phyloP scores from a whole-genome alignment of 2,797 vertebrate genomes.

The Cyprinella venusta region DNA sequence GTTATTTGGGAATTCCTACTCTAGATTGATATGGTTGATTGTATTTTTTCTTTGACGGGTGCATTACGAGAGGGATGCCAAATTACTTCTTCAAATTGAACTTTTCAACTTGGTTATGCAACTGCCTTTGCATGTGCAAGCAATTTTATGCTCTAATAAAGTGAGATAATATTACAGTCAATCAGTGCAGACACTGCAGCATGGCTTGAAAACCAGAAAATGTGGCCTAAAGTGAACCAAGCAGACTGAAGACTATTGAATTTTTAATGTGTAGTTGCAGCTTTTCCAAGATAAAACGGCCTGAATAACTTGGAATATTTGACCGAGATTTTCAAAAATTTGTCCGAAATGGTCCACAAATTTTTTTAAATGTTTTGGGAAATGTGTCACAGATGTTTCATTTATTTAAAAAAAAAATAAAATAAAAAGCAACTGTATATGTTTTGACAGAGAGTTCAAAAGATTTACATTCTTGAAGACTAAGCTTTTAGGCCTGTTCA shows the following conservation, averaged over 20 bases:
- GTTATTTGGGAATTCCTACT: slow-evolving; percentile 14
- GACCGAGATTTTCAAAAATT: not conserved
- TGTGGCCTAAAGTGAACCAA: slow-evolving; percentile 21
- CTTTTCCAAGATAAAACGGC: not conserved
- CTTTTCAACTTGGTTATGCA: slow-evolving; percentile 31
- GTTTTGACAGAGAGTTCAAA: not conserved
- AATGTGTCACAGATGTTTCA: too few species aligned
- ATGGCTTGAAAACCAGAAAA: not conserved
- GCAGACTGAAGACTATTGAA: not conserved
- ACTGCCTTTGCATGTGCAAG: slow-evolving; percentile 13
- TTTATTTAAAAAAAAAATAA: not conserved
- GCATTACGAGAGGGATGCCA: not conserved
- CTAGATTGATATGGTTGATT: not conserved
- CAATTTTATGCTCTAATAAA: slow-evolving; percentile 51
- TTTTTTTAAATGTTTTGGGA: not conserved
- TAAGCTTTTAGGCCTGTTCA: not conserved
- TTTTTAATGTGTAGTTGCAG: slow-evolving; percentile 2
- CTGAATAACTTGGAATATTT: not conserved
- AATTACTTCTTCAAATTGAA: not conserved
- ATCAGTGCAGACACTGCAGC: not conserved
- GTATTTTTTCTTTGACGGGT: not conserved
- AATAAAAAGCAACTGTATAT: not conserved
- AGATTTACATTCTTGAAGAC: slow-evolving; percentile 10
- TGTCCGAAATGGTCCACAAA: not conserved
- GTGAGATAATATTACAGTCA: slow-evolving; percentile 21